Percentiles rank a stretch among this genome's conserved stretches.
These are phyloP conservation scores for Ommatoiulus sabulosus DNA, from an alignment of 2,888 invertebrate genomes.

Conservation along the genomic window DNA sequence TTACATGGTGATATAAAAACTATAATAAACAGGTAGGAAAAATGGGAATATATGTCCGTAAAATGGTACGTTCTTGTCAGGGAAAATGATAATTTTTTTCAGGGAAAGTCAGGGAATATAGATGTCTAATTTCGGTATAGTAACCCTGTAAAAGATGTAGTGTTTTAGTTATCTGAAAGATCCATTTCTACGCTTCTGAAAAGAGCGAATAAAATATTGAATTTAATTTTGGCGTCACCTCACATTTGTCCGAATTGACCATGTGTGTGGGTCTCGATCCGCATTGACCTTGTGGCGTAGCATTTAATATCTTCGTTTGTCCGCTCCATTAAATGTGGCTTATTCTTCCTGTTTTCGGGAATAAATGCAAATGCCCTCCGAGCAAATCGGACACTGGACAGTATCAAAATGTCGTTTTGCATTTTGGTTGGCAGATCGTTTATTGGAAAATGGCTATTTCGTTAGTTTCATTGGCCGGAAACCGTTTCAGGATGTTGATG, in stretches of 20 bases:
- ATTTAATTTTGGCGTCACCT: neutral
- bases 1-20: too few species aligned
- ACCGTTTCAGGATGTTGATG: neutral
- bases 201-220: too few species aligned
- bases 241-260: neutral
- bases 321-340: neutral
- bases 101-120: too few species aligned
- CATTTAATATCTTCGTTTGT: neutral
- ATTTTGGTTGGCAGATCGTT: neutral
- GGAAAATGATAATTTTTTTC: too few species aligned
- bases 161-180: too few species aligned
- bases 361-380: neutral
- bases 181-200: too few species aligned
- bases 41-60: too few species aligned
- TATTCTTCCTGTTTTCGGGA: neutral
- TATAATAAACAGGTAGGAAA: too few species aligned
- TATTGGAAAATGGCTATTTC: neutral
- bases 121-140: too few species aligned
- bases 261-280: neutral
- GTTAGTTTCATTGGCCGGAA: neutral
- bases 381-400: neutral
- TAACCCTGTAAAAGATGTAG: too few species aligned
- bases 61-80: too few species aligned
- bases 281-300: neutral
- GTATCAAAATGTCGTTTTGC: neutral